Percentiles rank a stretch among this genome's conserved stretches.
phyloP scores from a whole-genome alignment of 37 sponge, comb jelly and placozoan genomes.

The Hormiphora californensis region DNA sequence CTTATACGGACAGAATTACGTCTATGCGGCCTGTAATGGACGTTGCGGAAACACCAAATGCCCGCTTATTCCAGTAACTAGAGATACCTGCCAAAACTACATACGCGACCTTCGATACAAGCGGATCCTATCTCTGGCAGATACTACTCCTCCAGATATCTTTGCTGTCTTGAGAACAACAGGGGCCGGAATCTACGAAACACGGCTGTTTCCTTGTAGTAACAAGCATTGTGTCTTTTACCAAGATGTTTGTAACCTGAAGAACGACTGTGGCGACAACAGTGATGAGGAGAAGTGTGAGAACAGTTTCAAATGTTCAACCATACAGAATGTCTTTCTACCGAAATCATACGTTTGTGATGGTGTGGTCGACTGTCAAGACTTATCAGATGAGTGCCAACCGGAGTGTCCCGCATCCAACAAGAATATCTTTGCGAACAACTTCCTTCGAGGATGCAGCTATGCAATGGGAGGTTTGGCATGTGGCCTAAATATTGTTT shows the following conservation, averaged over 20 bases:
- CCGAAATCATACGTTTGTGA: not conserved
- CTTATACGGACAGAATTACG: not conserved
- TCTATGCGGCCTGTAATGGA: not conserved
- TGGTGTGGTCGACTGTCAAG: not conserved
- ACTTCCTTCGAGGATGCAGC: not conserved
- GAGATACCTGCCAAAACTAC: not conserved
- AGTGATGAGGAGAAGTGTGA: not conserved
- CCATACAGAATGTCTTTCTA: not conserved
- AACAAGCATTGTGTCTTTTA: constrained; percentile 14
- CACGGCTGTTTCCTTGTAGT: not conserved
- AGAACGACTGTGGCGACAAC: not conserved
- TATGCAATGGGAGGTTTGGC: not conserved
- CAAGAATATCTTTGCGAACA: not conserved
- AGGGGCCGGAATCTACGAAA: too few species aligned
- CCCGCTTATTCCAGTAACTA: not conserved
- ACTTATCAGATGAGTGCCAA: not conserved
- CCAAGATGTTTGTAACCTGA: not conserved
- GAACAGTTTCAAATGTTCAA: not conserved
- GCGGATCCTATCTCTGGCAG: not conserved
- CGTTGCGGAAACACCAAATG: not conserved
- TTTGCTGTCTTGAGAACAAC: too few species aligned
- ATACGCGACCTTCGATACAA: not conserved
- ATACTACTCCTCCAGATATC: too few species aligned
- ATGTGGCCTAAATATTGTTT: not conserved
- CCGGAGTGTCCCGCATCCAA: not conserved